These are phyloP conservation scores for Anastrepha ludens DNA, from an alignment of 1,140 invertebrate species.

Conservation along the genomic window DNA sequence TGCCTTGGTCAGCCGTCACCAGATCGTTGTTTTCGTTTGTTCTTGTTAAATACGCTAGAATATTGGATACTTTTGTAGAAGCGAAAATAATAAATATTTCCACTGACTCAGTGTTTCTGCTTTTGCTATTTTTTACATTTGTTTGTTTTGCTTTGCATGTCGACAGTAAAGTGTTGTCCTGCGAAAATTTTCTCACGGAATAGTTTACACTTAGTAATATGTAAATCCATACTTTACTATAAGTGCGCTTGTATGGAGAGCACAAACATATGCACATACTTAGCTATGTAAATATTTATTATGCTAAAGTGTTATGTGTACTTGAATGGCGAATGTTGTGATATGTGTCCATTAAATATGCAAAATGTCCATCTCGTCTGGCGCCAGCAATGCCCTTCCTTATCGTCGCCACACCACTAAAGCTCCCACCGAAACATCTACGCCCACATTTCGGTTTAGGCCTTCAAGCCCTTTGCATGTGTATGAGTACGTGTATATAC, in stretches of 20 bases:
- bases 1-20: too few relatives aligned
- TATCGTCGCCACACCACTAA: not conserved
- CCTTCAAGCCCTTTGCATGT: not conserved
- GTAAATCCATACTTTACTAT: not conserved
- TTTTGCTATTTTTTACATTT: not conserved
- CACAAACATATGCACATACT: not conserved
- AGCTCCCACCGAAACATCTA: too few relatives aligned
- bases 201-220: not conserved
- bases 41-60: too few relatives aligned
- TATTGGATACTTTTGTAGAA: too few relatives aligned
- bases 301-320: slow-evolving; percentile 14
- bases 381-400: not conserved
- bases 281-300: slow-evolving; percentile 8
- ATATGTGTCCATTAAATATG: slow-evolving; percentile 27
- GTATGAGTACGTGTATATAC: not conserved
- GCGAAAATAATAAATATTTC: too few relatives aligned
- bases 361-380: not conserved
- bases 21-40: too few relatives aligned
- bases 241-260: too few relatives aligned
- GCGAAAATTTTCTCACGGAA: slow-evolving; percentile 1
- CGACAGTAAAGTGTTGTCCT: not conserved
- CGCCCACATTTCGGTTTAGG: not conserved
- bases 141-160: not conserved
- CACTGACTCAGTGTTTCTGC: too few relatives aligned
- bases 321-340: not conserved